Conservation (phyloP, 2,888 invertebrate genomes). For the Coecobrya sp. region DNA sequence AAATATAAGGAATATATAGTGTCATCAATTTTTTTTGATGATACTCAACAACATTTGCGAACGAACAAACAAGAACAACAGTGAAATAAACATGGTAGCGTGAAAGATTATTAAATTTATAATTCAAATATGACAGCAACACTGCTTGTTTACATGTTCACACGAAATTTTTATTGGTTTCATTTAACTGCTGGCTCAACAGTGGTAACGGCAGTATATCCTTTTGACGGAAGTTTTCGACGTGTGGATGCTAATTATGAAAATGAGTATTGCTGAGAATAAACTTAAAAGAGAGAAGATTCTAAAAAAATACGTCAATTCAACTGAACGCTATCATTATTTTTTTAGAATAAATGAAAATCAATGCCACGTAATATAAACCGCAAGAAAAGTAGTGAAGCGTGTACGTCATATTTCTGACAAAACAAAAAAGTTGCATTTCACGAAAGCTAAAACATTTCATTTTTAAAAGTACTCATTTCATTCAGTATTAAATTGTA, state of each 20-base stretch:
- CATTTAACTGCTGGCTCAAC: background rate
- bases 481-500: no score
- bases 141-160: background rate
- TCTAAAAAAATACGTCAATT: background rate
- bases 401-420: background rate
- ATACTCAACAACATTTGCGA: background rate
- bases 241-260: background rate
- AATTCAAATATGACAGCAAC: conserved; percentile 28
- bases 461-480: no score
- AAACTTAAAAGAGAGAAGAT: background rate
- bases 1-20: conserved; percentile 10
- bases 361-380: conserved; percentile 5
- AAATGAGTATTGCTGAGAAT: background rate
- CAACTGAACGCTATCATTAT: background rate
- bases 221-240: background rate
- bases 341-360: background rate
- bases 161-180: background rate
- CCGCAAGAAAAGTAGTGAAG: background rate
- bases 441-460: no score
- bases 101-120: conserved; percentile 33
- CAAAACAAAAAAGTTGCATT: background rate
- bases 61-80: conserved; percentile 8
- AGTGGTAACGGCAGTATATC: background rate
- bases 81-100: background rate
- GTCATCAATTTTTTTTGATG: background rate